phyloP scores from a whole-genome alignment of 2,888 invertebrate species.

The Macrosiphum euphorbiae region DNA sequence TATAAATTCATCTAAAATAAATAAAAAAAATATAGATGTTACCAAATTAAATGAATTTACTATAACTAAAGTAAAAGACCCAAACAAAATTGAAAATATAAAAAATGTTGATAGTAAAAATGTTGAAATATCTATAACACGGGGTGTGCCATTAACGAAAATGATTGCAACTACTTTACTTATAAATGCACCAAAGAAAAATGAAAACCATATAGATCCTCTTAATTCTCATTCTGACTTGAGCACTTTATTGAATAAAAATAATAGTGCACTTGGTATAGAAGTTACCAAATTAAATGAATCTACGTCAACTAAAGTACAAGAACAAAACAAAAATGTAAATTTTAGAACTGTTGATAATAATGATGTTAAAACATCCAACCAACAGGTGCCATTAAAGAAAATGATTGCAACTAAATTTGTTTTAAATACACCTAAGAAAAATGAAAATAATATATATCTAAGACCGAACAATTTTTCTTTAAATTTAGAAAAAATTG shows the following conservation, averaged over 20 bases:
- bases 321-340: not conserved
- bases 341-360: not conserved
- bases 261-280: not conserved
- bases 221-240: not conserved
- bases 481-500: constrained; percentile 44
- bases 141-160: not conserved
- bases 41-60: not conserved
- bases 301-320: not conserved
- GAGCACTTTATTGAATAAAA: not conserved
- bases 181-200: not conserved
- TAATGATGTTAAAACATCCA: not conserved
- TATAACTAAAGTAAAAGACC: not conserved
- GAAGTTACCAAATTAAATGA: not conserved
- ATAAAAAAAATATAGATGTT: not conserved
- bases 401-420: not conserved
- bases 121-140: constrained; percentile 22
- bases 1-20: not conserved
- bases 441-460: not conserved
- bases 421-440: not conserved
- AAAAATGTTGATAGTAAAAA: not conserved
- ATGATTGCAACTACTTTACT: not conserved
- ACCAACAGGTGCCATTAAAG: not conserved
- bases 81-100: not conserved
- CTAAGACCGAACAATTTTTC: not conserved
- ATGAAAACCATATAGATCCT: not conserved